phyloP scores from a whole-genome alignment of 1,140 invertebrate genomes.

The Phenacoccus solenopsis region DNA sequence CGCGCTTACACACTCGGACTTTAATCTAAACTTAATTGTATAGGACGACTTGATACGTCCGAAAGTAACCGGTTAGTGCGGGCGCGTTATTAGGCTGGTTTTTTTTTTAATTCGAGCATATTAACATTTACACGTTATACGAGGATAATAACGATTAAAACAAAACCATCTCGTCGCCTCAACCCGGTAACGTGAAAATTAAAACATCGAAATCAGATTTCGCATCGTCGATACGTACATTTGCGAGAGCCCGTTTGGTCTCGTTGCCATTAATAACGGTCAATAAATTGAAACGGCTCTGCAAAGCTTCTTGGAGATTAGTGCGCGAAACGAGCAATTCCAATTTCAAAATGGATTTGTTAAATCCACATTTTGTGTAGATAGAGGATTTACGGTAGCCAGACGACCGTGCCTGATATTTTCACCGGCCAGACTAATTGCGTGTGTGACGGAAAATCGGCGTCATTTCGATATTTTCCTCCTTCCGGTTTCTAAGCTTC shows the following conservation, averaged over 20 bases:
- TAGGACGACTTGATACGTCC: not conserved
- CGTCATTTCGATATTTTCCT: not conserved
- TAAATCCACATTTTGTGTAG: not conserved
- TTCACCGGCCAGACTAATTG: conserved; percentile 1
- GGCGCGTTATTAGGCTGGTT: too few species aligned
- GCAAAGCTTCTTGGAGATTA: conserved; percentile 9
- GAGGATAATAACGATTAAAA: too few species aligned
- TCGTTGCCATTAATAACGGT: conserved; percentile 10
- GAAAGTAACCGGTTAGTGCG: not conserved
- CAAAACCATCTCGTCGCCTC: too few species aligned
- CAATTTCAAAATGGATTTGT: conserved; percentile 11
- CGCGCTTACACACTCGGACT: too few species aligned
- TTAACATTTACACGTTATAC: too few species aligned
- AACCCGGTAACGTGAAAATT: too few species aligned
- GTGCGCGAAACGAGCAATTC: conserved; percentile 7
- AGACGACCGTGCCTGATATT: not conserved
- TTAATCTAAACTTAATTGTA: not conserved
- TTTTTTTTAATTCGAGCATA: not conserved
- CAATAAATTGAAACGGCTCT: conserved; percentile 12
- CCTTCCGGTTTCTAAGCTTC: too few species aligned
- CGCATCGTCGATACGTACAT: too few species aligned
- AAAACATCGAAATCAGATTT: too few species aligned
- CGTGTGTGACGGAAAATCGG: not conserved
- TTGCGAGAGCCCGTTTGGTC: too few species aligned
- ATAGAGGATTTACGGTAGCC: not conserved